These are phyloP conservation scores for Cantharis rufa DNA, from an alignment of 2,888 invertebrate species.

Conservation along the genomic window DNA sequence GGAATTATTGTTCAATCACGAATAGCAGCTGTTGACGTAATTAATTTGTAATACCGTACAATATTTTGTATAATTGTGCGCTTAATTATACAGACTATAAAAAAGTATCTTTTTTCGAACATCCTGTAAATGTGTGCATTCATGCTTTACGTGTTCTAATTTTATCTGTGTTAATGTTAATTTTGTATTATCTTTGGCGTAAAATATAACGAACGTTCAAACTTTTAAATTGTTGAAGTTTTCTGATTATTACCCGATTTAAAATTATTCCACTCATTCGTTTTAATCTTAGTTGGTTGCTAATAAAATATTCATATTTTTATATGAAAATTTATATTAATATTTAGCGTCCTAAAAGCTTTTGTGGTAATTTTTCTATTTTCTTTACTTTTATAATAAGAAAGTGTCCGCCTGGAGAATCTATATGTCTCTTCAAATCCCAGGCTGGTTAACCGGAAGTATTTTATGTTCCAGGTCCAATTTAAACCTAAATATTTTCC, in stretches of 20 bases:
- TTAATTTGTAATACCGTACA: not conserved
- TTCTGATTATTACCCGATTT: not conserved
- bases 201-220: not conserved
- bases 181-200: not conserved
- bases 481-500: no score
- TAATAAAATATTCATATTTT: not conserved
- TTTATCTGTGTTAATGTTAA: not conserved
- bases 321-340: no score
- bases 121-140: not conserved
- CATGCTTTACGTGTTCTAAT: not conserved
- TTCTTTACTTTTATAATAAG: not conserved
- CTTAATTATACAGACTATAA: not conserved
- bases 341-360: not conserved
- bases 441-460: no score
- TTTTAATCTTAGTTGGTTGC: not conserved
- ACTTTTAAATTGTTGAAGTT: not conserved
- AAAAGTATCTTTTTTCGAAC: not conserved
- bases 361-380: no score
- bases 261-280: not conserved
- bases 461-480: no score
- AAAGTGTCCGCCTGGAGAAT: not conserved
- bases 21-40: not conserved
- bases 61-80: not conserved
- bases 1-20: not conserved
- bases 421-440: not conserved